Base-by-base conservation (phyloP, 2,888 invertebrate species). In the Drosophila formosana region DNA sequence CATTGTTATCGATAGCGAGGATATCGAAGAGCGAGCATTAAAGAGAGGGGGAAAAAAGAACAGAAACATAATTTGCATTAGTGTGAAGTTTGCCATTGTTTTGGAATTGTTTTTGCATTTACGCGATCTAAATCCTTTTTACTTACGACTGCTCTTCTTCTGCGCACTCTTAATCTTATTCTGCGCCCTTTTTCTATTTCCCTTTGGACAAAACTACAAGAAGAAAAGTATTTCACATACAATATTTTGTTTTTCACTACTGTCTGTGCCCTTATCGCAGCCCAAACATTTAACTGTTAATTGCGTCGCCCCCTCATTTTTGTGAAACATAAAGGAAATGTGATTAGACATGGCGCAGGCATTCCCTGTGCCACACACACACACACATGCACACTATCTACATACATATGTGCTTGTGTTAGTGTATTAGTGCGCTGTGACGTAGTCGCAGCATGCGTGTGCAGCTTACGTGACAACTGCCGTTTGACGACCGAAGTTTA, bases 191-290 rank as follows among this genome's bases (percentile, higher is more conserved):
- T 75, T 87, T 82, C 75, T 76, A 89, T 82, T 89, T 80, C 82
- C 64, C 75, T 78, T 86, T 86, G 78, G 75, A 89, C 67, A 89
- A 86, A 89, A 78, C 89, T 89, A 89, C 64, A 84, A 79, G 77
- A 71, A 72, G 74, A 82, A 56, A 73, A 77, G 4, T 61, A 53
- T 51, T 32, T 13, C 32, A 66, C 53, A 65, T 34, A 39, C 56
- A 11, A 23, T 46, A 3, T 34, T 37, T 37, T 37, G n/a, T n/a
- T 4, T n/a, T 37, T 18, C 18, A 18, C 18, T 1, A 18, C 18
- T 18, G n/a, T 37, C 5, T n/a, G 34, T 55, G 60, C 53, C 51
- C 45, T 58, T 58, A 28, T 62, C 41, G 30, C 9, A 49, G 13
- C 74, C 88, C 88, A 66, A 63, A 79, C 65, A 72, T 65, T 65